These are phyloP conservation scores for Oceanodroma leucorhoa DNA, from an alignment of 2,797 vertebrate genomes.

Conservation along the genomic window DNA sequence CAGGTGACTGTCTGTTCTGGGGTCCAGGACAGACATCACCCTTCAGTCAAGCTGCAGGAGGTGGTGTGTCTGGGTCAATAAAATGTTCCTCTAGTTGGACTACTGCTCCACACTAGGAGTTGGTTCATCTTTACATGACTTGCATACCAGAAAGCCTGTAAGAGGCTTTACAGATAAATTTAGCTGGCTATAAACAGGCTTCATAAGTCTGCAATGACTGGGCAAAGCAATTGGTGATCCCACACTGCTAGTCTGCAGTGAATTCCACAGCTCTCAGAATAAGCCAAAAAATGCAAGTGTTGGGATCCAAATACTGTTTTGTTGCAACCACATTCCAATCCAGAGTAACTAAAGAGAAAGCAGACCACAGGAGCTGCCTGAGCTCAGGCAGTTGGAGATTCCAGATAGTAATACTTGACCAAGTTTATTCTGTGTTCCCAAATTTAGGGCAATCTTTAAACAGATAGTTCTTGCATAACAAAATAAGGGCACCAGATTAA, in stretches of 20 bases:
- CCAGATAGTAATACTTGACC: too few relatives aligned
- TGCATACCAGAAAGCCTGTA: not conserved
- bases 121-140: not conserved
- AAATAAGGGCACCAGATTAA: not conserved
- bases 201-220: not conserved
- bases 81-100: not conserved
- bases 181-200: slow-evolving; percentile 36
- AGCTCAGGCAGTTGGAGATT: not conserved
- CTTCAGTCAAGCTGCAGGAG: not conserved
- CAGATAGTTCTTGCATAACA: not conserved
- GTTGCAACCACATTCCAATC: not conserved
- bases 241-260: not conserved
- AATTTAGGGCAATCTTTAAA: not conserved
- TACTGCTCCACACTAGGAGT: not conserved
- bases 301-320: not conserved
- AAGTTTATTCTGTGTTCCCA: fast-evolving
- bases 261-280: not conserved
- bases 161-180: slow-evolving; percentile 28
- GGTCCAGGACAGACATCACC: not conserved
- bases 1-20: not conserved
- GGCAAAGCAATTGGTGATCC: not conserved
- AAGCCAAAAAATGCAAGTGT: not conserved
- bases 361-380: not conserved
- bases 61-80: not conserved
- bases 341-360: not conserved